These are phyloP conservation scores for Leptopilina clavipes DNA, from an alignment of 1,140 invertebrate genomes.

Conservation along the genomic window DNA sequence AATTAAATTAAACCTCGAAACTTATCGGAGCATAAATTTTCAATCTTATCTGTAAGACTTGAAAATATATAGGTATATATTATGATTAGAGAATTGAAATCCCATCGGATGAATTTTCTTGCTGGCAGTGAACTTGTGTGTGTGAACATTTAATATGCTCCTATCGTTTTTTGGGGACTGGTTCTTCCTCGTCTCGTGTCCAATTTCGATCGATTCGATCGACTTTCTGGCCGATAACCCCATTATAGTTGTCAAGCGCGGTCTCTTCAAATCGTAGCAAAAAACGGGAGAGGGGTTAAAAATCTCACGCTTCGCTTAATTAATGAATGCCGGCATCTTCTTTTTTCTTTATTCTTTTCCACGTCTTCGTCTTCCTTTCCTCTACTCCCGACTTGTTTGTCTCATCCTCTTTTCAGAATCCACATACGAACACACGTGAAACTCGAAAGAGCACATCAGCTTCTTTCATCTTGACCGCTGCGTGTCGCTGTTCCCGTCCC, in stretches of 20 bases:
- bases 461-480: constrained; percentile 47
- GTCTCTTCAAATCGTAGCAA: constrained; percentile 56
- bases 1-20: not conserved
- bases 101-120: not conserved
- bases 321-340: constrained; percentile 65
- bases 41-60: no score
- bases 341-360: constrained; percentile 50
- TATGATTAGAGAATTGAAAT: constrained; percentile 36
- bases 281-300: constrained; percentile 54
- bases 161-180: not conserved
- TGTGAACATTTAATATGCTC: not conserved
- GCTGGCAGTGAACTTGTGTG: no score
- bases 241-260: constrained; percentile 37
- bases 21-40: not conserved
- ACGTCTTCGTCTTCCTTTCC: constrained; percentile 26
- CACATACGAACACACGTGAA: constrained; percentile 39
- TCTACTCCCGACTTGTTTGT: not conserved
- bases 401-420: constrained; percentile 42
- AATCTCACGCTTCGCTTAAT: constrained; percentile 71
- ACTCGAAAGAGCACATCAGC: constrained; percentile 21
- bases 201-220: constrained; percentile 57
- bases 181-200: constrained; percentile 2
- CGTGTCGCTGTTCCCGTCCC: constrained; percentile 27
- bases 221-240: constrained; percentile 56
- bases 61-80: no score